phyloP scores from a whole-genome alignment of 2,888 invertebrate genomes.

The Dromius quadrimaculatus region DNA sequence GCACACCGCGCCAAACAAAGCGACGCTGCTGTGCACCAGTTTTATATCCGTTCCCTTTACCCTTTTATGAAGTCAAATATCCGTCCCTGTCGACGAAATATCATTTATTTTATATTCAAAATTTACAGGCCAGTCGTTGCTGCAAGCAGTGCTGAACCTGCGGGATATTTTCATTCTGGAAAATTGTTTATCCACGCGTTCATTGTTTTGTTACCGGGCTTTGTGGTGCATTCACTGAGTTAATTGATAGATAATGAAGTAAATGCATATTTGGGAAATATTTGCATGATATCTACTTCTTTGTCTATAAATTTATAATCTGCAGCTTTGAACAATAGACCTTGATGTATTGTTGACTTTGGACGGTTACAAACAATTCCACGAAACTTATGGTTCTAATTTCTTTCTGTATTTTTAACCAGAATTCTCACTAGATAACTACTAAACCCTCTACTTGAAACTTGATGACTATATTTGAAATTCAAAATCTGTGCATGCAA shows the following conservation, averaged over 20 bases:
- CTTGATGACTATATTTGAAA: too few species aligned
- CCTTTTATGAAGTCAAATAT: slow-evolving; percentile 43
- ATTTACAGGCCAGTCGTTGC: slow-evolving; percentile 12
- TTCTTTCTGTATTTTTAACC: too few species aligned
- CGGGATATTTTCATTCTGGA: background rate
- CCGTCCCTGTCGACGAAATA: slow-evolving; percentile 36
- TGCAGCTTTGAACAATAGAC: too few species aligned
- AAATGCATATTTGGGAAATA: slow-evolving; percentile 19
- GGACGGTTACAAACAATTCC: too few species aligned
- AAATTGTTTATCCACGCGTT: background rate
- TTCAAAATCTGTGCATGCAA: too few species aligned
- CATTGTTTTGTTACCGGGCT: background rate
- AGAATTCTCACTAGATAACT: too few species aligned
- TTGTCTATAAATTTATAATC: too few species aligned
- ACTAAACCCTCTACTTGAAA: too few species aligned
- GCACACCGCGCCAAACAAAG: slow-evolving; percentile 39
- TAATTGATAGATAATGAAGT: slow-evolving; percentile 28
- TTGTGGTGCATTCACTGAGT: background rate
- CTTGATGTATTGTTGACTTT: too few species aligned
- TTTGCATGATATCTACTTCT: background rate
- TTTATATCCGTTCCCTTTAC: slow-evolving; percentile 21
- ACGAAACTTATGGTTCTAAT: too few species aligned
- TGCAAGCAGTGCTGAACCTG: background rate
- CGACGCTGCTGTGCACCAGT: slow-evolving; percentile 16
- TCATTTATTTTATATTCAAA: slow-evolving; percentile 43